Percentiles rank a stretch among this genome's conserved stretches.
Conservation (phyloP, 2,113 vertebrate species). For the Xyliphius kryptos region DNA sequence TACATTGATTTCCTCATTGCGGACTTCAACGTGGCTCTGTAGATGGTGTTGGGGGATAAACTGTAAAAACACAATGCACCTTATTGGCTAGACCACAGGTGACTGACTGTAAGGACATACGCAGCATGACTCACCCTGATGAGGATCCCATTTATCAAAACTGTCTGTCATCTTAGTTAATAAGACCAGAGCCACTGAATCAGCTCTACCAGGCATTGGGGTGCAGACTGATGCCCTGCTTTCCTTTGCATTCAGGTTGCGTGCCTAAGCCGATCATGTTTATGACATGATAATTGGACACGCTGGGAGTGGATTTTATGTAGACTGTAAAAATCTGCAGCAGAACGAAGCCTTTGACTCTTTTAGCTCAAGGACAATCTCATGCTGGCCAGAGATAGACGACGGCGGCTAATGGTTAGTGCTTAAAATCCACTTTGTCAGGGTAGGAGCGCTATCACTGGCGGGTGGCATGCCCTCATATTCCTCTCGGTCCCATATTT, state of each 20-base stretch:
- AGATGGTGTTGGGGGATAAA: slow-evolving; percentile 38
- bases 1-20: slow-evolving; percentile 84
- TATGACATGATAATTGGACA: slow-evolving; percentile 14
- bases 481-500: slow-evolving; percentile 11
- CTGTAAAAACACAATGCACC: slow-evolving; percentile 19
- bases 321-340: slow-evolving; percentile 17
- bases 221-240: slow-evolving; percentile 10
- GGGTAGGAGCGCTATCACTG: background rate
- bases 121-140: slow-evolving; percentile 3
- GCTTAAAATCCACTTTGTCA: slow-evolving; percentile 28
- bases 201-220: slow-evolving; percentile 1
- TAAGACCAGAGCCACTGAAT: background rate
- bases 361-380: slow-evolving; percentile 25
- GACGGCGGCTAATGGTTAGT: slow-evolving; percentile 13
- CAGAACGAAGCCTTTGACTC: slow-evolving; percentile 18
- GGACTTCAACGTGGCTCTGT: slow-evolving; percentile 77
- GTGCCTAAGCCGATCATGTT: background rate
- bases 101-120: background rate
- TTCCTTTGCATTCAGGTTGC: background rate
- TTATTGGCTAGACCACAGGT: slow-evolving; percentile 6
- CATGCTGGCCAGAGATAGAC: slow-evolving; percentile 14
- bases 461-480: slow-evolving; percentile 10
- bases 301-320: slow-evolving; percentile 9
- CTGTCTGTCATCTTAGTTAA: background rate
- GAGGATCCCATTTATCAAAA: slow-evolving; percentile 13